Conservation (phyloP, 2,113 vertebrate species). For the Sakesphorus luctuosus region DNA sequence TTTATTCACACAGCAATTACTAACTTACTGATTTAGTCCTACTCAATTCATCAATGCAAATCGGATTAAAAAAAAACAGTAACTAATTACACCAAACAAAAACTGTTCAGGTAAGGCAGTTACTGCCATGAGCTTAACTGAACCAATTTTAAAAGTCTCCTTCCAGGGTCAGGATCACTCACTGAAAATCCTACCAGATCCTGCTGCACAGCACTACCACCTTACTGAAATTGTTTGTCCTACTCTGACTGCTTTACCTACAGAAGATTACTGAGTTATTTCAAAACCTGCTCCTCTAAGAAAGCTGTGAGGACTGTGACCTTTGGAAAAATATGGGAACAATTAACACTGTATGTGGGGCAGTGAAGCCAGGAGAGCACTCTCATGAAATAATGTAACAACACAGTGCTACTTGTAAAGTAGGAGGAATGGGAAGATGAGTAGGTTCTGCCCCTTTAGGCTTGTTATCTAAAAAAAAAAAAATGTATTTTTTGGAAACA, state of each 20-base stretch:
- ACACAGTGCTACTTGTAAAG: neutral
- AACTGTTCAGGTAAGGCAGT: neutral
- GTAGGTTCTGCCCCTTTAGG: neutral
- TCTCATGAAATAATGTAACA: neutral
- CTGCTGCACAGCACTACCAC: neutral
- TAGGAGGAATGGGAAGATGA: neutral
- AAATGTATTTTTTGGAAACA: neutral
- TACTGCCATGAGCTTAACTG: neutral
- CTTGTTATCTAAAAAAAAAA: neutral
- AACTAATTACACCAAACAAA: neutral
- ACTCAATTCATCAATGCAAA: neutral
- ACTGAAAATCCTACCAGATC: neutral
- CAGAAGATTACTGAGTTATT: neutral
- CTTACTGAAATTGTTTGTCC: neutral
- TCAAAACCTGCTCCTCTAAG: neutral
- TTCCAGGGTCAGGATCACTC: neutral
- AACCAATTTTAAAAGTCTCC: neutral
- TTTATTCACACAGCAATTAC: neutral
- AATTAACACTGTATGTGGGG: neutral
- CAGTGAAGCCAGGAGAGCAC: neutral
- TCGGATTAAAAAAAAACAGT: neutral
- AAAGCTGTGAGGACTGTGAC: neutral
- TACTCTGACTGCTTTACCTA: neutral
- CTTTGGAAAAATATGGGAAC: constrained; percentile 3
- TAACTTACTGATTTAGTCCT: neutral